Evolutionary conservation across 1,140 invertebrate genomes (phyloP), one percentile per base, ranked within the genome.

Genomic region (Babylonia areolata): DNA sequence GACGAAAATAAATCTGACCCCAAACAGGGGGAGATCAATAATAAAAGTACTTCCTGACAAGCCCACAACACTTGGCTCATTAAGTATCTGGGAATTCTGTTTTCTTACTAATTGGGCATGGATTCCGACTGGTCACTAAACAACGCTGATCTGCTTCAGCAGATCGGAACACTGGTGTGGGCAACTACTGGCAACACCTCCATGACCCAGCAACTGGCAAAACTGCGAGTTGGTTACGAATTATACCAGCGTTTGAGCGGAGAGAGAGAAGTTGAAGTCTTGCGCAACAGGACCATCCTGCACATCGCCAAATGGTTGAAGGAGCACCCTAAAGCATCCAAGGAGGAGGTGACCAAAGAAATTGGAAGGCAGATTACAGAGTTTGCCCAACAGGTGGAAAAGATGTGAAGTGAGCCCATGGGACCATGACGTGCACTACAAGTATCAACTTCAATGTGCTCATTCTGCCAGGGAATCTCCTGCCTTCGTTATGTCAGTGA

Each of bases 311-410:
- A 91, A 80, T 91, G 83, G 71, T 85, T 92, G 31, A 90, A 91
- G 73, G 87, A 90, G 23, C 86, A 92, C 80, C 91, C 91, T 28
- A 91, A 90, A 58, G 90, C 90, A 11, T 88, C 89, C 40, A 90
- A 92, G 71, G 89, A 91, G 78, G 90, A 91, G 82, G 64, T 91
- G 20, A 69, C 71, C 15, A 88, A 90, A 58, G 90, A 91, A 85
- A 71, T 92, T 58, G 78, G 80, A 46, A 91, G 90, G 78, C 89
- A 91, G 42, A 90, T 92, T 31, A 77, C 42, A 23, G 28, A 85
- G 31, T 92, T 92, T 88, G 69, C 87, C 33, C 40, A 89, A 54
- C 86, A 88, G 84, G 85, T 92, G 20, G 89, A 92, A 37, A 86
- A 88, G 37, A 88, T 91, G 86, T 92, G 82, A 87, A 54, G 12